Percentiles rank a stretch among this genome's conserved stretches.
phyloP scores from a whole-genome alignment of 2,797 vertebrate genomes.

The Sebastes cheni region DNA sequence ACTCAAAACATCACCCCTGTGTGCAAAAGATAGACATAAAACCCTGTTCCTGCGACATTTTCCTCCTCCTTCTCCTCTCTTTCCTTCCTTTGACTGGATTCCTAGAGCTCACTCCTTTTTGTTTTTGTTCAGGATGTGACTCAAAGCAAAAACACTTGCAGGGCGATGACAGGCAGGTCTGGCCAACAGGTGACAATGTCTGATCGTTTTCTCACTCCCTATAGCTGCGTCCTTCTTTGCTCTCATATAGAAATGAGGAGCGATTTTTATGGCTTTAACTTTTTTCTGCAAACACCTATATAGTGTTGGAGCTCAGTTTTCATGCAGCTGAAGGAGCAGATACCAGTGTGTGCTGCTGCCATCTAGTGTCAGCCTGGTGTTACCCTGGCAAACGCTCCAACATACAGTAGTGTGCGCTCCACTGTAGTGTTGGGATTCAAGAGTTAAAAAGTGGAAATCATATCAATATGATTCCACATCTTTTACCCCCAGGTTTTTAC shows the following conservation, averaged over 20 bases:
- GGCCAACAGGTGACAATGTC: constrained; percentile 45
- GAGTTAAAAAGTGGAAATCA: constrained; percentile 5
- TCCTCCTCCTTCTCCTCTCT: constrained; percentile 27
- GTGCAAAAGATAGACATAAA: constrained; percentile 63
- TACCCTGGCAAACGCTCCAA: constrained; percentile 23
- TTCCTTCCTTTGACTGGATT: constrained; percentile 68
- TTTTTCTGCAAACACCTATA: constrained; percentile 40
- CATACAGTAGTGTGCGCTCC: not conserved
- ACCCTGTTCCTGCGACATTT: constrained; percentile 32
- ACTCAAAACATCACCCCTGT: constrained; percentile 68
- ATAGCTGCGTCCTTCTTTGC: not conserved
- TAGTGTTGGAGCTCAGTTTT: constrained; percentile 35
- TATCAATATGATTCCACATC: not conserved
- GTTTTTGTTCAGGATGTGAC: constrained; percentile 73
- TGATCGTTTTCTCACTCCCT: constrained; percentile 1
- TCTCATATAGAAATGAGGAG: constrained; percentile 40
- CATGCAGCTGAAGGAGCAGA: constrained; percentile 7
- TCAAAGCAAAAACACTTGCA: constrained; percentile 16
- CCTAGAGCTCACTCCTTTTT: constrained; percentile 61
- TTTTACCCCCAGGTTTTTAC: not conserved
- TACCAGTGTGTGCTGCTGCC: constrained; percentile 74
- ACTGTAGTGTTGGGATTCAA: not conserved
- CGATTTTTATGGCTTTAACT: constrained; percentile 50
- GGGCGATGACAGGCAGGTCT: constrained; percentile 32
- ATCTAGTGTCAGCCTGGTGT: constrained; percentile 73